These are phyloP conservation scores for Apocrypta bakeri DNA, from an alignment of 1,140 invertebrate genomes.

Conservation along the genomic window DNA sequence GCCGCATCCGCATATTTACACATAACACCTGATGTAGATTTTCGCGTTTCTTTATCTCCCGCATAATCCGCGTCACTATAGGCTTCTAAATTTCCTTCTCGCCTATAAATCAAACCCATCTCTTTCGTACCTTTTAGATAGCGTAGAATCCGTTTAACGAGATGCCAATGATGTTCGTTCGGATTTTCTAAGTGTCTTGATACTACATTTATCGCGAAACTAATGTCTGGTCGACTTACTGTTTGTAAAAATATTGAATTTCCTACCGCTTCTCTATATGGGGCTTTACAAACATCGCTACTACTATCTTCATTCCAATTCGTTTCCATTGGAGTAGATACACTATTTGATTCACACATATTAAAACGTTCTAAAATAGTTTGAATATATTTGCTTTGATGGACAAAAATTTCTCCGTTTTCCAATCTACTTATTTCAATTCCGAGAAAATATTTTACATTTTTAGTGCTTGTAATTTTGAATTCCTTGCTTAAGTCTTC, in stretches of 20 bases:
- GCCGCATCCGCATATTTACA: constrained; percentile 42
- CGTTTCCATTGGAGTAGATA: constrained; percentile 13
- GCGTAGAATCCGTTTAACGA: constrained; percentile 34
- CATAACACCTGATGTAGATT: constrained; percentile 46
- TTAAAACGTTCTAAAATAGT: constrained; percentile 31
- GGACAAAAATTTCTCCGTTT: constrained; percentile 39
- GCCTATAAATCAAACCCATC: constrained; percentile 49
- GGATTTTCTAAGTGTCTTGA: constrained; percentile 22
- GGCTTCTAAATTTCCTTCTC: neutral
- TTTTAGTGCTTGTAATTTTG: neutral
- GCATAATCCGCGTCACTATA: constrained; percentile 48
- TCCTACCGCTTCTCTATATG: constrained; percentile 59
- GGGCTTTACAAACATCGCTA: neutral
- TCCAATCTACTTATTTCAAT: constrained; percentile 17
- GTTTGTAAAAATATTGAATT: constrained; percentile 61
- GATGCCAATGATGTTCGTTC: constrained; percentile 11
- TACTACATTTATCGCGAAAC: constrained; percentile 38
- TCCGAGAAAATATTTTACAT: constrained; percentile 24
- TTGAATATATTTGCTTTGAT: constrained; percentile 47
- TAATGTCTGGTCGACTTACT: constrained; percentile 63
- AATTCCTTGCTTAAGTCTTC: constrained; percentile 11
- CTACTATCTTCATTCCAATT: neutral
- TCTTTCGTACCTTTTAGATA: constrained; percentile 37
- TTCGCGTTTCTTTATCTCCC: constrained; percentile 20
- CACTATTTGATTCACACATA: constrained; percentile 23